Evolutionary conservation across 2,888 invertebrate species (phyloP).

Genomic region (Chloromyia formosa): DNA sequence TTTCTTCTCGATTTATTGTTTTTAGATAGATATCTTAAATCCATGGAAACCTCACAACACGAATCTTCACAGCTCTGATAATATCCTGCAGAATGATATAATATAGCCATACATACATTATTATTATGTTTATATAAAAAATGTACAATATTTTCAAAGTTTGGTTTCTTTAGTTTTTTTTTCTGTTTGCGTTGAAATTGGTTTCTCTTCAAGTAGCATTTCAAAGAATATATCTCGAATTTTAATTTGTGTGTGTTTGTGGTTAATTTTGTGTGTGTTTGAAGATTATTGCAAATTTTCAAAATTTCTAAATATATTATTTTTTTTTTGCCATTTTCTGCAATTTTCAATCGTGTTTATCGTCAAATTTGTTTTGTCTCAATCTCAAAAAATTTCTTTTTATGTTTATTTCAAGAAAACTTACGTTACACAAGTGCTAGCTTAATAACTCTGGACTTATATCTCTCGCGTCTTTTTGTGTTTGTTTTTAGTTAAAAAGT

Average conservation of each 20-base stretch:
- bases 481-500: slow-evolving; percentile 32
- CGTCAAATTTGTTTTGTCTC: too few relatives aligned
- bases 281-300: too few relatives aligned
- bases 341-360: too few relatives aligned
- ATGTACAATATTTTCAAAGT: slow-evolving; percentile 19
- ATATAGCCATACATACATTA: slow-evolving; percentile 5
- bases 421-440: too few relatives aligned
- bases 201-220: too few relatives aligned
- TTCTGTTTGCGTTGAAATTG: neutral
- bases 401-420: too few relatives aligned
- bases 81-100: slow-evolving; percentile 37
- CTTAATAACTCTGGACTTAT: too few relatives aligned
- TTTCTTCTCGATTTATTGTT: neutral
- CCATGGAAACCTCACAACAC: slow-evolving; percentile 39
- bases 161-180: neutral
- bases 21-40: neutral
- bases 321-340: too few relatives aligned
- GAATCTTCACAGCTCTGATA: slow-evolving; percentile 42
- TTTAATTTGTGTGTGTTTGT: neutral
- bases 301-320: too few relatives aligned
- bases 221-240: too few relatives aligned
- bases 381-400: neutral
- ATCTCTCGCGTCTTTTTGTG: too few relatives aligned
- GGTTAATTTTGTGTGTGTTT: neutral
- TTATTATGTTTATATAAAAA: slow-evolving; percentile 21